Base-by-base conservation (phyloP, 1,140 invertebrate genomes). In the Eriosoma lanigerum region DNA sequence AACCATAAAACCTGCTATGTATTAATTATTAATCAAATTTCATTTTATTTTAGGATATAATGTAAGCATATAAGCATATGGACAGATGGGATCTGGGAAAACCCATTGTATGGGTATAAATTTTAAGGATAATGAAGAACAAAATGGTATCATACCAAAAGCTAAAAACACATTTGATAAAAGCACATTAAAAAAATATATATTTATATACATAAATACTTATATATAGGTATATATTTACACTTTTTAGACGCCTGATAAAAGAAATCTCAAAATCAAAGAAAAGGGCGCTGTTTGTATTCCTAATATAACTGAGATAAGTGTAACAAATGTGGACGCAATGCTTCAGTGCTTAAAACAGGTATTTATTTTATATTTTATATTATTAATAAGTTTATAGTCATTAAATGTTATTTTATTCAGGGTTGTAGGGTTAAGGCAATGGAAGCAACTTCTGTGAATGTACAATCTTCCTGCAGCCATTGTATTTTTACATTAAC, bases 391-490 rank as follows among this genome's bases (percentile, higher is more conserved):
- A 32, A 29, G 0, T 50, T 17, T 50, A 1, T 29, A 19, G 26
- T 19, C 4, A 52, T 48, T 19, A n/a, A 29, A 81, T n/a, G 44
- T 78, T n/a, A 0, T 15, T 38, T 24, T 13, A 17, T 52, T 26
- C n/a, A 78, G 75, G 96, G 96, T 3, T 95, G 94, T 0, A 83
- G 88, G 0, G 89, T 91, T 17, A 86, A 96, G 73, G 92, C 93
- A 13, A 97, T 95, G 0, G 95, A 93, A 9, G 90, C 94, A 3
- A 98, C 96, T 0, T 94, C 95, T 17, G 98, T 98, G 96, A 98
- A 98, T 86, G 89, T 92, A 64, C 90, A 92, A 15, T 96, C 94
- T 32, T 96, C 94, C 82, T 86, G 96, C 9, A 96, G 94, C 78
- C 96, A 98, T 87, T 95, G 96, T 0, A 93, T 98, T 64, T 97